phyloP scores from a whole-genome alignment of 2,888 invertebrate species.

The Smittia aterrima region DNA sequence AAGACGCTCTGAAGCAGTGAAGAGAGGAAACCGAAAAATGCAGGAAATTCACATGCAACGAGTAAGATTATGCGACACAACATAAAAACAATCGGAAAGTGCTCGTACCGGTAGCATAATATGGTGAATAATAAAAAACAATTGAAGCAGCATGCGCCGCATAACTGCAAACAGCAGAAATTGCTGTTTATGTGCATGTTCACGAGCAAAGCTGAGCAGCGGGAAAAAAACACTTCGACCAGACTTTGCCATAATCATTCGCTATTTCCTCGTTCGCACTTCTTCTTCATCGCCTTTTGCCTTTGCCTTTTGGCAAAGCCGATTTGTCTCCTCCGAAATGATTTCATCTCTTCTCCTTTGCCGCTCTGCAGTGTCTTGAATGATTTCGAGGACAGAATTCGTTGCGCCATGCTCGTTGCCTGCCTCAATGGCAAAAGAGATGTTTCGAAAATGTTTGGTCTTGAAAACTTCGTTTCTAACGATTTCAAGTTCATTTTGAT shows the following conservation, averaged over 20 bases:
- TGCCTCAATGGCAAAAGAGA: neutral
- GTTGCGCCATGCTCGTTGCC: neutral
- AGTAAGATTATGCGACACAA: constrained; percentile 18
- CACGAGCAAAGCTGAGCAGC: neutral
- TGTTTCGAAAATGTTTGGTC: neutral
- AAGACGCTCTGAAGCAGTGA: neutral
- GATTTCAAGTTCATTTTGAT: neutral
- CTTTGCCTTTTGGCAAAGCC: neutral
- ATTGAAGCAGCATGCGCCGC: constrained; percentile 17
- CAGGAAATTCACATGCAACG: constrained; percentile 14
- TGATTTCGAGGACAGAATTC: neutral
- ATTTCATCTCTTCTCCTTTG: neutral
- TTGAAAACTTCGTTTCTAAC: neutral
- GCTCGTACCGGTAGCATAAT: constrained; percentile 13
- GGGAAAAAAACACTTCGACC: neutral
- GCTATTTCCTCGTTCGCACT: neutral
- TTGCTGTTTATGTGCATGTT: constrained; percentile 8
- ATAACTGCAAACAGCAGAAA: neutral
- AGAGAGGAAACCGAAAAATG: neutral
- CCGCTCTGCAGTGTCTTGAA: neutral
- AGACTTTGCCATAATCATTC: constrained; percentile 1
- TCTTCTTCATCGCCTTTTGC: neutral
- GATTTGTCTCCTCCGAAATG: too few relatives aligned
- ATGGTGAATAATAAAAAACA: constrained; percentile 17
- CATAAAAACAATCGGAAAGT: constrained; percentile 12